A percentile compares a stretch with the other conserved stretches of the same genome.
These are phyloP conservation scores for Tetranychus piercei DNA, from an alignment of 2,888 invertebrate genomes.

Conservation along the genomic window DNA sequence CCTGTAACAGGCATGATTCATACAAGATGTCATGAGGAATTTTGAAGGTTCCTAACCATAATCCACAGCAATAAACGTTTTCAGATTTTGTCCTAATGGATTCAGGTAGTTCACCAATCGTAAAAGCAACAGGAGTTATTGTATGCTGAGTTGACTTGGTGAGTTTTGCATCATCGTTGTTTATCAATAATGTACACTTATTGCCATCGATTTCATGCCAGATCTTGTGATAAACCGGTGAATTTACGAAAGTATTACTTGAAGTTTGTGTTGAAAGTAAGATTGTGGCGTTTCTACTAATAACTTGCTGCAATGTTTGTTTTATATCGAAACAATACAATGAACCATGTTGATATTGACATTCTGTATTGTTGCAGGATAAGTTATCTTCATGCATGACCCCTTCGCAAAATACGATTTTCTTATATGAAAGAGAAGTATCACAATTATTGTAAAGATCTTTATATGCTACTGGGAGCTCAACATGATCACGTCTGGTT, in stretches of 20 bases:
- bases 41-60: background rate
- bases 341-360: background rate
- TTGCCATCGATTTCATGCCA: background rate
- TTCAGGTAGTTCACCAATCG: background rate
- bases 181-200: background rate
- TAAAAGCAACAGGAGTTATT: background rate
- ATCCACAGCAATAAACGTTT: background rate
- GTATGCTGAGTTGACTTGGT: background rate
- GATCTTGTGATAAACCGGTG: background rate
- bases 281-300: background rate
- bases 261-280: background rate
- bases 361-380: background rate
- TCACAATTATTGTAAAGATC: no score
- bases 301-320: background rate
- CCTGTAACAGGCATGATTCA: background rate
- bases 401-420: no score
- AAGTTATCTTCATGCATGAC: no score
- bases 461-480: no score
- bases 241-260: background rate
- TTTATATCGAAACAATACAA: background rate
- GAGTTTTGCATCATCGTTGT: slow-evolving; percentile 2
- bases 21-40: background rate
- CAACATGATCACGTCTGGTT: no score
- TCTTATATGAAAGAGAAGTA: no score
- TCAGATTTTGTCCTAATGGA: background rate